Percentiles rank a stretch among this genome's conserved stretches.
These are phyloP conservation scores for Meriones psammophilus DNA, from an alignment of 2,797 vertebrate genomes.

Conservation along the genomic window DNA sequence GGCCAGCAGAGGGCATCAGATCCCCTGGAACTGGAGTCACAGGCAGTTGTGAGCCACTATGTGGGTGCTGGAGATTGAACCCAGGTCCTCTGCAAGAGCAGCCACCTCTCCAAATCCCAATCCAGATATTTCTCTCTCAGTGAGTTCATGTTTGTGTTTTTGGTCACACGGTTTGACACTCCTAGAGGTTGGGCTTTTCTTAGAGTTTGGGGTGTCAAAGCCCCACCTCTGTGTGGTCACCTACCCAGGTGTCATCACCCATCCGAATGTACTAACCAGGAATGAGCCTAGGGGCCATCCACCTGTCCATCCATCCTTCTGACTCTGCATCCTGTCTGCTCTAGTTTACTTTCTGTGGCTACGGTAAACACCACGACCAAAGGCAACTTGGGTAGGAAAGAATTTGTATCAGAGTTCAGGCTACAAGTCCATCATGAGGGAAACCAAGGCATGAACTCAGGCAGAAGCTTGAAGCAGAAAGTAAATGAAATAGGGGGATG, in stretches of 20 bases:
- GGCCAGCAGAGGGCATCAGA: not conserved
- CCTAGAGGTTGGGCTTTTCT: not conserved
- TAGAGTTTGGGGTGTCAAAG: not conserved
- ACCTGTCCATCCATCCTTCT: not conserved
- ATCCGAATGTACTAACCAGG: accelerated
- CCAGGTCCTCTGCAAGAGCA: not conserved
- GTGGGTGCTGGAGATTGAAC: not conserved
- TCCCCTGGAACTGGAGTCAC: not conserved
- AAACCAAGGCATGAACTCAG: not conserved
- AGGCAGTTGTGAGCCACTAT: not conserved
- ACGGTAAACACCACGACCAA: not conserved
- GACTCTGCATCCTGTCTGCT: not conserved
- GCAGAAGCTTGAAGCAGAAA: not conserved
- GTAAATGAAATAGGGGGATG: not conserved
- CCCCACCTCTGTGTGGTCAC: not conserved
- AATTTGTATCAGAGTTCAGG: not conserved
- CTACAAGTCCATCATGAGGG: not conserved
- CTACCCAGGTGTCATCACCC: not conserved
- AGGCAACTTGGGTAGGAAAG: not conserved
- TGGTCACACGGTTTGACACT: accelerated
- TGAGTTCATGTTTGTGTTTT: not conserved
- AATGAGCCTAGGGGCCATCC: not conserved
- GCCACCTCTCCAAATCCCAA: not conserved
- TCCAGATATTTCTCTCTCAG: not conserved
- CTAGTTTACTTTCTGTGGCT: not conserved